Base-by-base conservation (phyloP, 2,113 vertebrate genomes). In the Oplegnathus fasciatus region DNA sequence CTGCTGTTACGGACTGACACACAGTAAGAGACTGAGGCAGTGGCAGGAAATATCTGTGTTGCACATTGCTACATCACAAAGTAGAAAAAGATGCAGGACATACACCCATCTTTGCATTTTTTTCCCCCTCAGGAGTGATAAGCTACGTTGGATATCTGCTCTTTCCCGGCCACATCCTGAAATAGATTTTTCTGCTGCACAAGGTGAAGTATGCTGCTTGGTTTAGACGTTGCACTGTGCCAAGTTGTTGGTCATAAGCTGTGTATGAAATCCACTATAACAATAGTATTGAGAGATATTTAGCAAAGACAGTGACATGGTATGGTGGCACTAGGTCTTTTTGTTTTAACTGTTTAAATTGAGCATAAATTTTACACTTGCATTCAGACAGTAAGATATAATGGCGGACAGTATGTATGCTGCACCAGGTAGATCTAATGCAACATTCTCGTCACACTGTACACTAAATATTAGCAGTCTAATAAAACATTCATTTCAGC, bases 101-200 rank as follows among this genome's bases (percentile, higher is more conserved):
- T 26, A 17, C 1, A 85, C 26, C 0, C 15, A 5, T 80, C 11
- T 75, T 55, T 87, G n/a, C 13, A 65, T 64, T 70, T 48, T 64
- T 24, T 11, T 18, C 81, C 64, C 22, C 79, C 64, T 37, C 79
- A 99, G 98, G 93, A 98, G 97, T 80, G 97, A 98, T 94, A 99
- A 99, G 92, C 95, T 98, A 73, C 97, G 98, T 1, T 99, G 98
- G 98, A 97, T 99, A 93, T 98, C 97, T 13, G 97, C 98, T 37
- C 86, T 99, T 61, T 96, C 96, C 65, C 94, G 93, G 73, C 97
- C 97, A 11, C 94, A 95, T 87, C 75, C 94, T 66, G 86, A 94
- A 83, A 86, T 95, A 0, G 95, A 96, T 88, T 96, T 94, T 83
- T 93, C 88, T 70, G 85, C 92, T 7, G 95, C 92, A 64, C 92